A percentile compares a stretch with the other conserved stretches of the same genome.
These are phyloP conservation scores for Benthosema pterotum DNA, from an alignment of 2,797 vertebrate genomes.

Conservation along the genomic window DNA sequence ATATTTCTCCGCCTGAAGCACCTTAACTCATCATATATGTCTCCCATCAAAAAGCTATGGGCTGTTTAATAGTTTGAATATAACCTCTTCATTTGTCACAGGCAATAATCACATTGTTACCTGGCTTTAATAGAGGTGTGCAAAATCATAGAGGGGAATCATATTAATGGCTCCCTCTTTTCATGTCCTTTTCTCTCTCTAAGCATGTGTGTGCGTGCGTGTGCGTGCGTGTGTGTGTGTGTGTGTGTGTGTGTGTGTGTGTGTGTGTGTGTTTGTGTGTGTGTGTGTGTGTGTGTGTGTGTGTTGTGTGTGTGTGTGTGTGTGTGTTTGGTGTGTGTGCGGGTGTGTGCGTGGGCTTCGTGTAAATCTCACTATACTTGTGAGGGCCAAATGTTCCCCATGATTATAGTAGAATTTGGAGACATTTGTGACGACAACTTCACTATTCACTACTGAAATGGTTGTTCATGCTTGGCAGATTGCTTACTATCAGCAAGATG, in stretches of 20 bases:
- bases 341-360: background rate
- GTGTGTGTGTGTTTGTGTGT: constrained; percentile 39
- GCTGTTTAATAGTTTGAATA: constrained; percentile 81
- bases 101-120: constrained; percentile 81
- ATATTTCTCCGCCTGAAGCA: constrained; percentile 64
- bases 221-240: constrained; percentile 18
- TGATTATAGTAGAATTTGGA: background rate
- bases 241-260: constrained; percentile 30
- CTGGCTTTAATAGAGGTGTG: constrained; percentile 73
- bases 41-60: constrained; percentile 80
- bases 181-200: background rate
- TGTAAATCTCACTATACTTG: background rate
- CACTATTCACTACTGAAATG: no score
- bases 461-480: no score
- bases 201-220: background rate
- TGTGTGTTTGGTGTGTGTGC: constrained; percentile 30
- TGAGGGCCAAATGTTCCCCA: background rate
- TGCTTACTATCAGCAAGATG: no score
- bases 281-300: constrained; percentile 1
- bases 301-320: constrained; percentile 23
- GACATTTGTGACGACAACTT: no score
- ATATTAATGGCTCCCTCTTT: constrained; percentile 57
- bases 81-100: constrained; percentile 84
- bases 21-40: constrained; percentile 78
- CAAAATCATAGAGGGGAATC: constrained; percentile 75